Base-by-base conservation (phyloP, 1,140 invertebrate genomes). In the Drosophila jambulina region DNA sequence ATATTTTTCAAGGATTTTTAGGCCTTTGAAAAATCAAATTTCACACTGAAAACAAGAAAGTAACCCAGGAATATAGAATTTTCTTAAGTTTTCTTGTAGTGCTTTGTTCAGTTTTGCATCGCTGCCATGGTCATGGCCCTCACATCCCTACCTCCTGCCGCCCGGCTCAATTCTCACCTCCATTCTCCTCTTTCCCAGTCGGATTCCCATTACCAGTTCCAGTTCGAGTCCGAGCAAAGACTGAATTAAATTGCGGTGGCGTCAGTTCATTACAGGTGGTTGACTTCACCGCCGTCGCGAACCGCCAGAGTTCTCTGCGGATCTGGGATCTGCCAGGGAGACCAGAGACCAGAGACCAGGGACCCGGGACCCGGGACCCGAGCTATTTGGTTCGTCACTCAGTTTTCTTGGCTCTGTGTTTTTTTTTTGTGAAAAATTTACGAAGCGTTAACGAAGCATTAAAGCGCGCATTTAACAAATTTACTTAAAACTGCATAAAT, bases 401-500 rank as follows among this genome's bases (percentile, higher is more conserved):
- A 12, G 63, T 48, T 34, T 54, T 48, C 23, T 58, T 54, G 49
- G 32, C 32, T 21, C 51, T 45, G 3, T 36, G 34, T 36, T 36
- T 49, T 62, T 43, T 78, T 77, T 86, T 85, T 88, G 81, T 90
- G 85, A 83, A 82, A 91, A 91, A 87, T 91, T 91, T 91, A 91
- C 80, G 85, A 91, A 91, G 90, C 85, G 90, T 91, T 91, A 91
- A 91, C 90, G 90, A 91, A 91, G 82, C 90, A 91, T 91, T 92
- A 91, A 91, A 91, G 90, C 90, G 90, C 82, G 91, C 90, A 91
- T 91, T 91, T 91, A 91, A 91, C 90, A 91, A 91, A 91, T 91
- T 91, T 91, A 91, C 90, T 91, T 91, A 91, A 91, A 91, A 91
- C 80, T 91, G 88, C 88, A 91, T 91, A 91, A 91, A 91, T 91